Conservation (phyloP, 2,797 vertebrate species). For the Siniperca obscura region DNA sequence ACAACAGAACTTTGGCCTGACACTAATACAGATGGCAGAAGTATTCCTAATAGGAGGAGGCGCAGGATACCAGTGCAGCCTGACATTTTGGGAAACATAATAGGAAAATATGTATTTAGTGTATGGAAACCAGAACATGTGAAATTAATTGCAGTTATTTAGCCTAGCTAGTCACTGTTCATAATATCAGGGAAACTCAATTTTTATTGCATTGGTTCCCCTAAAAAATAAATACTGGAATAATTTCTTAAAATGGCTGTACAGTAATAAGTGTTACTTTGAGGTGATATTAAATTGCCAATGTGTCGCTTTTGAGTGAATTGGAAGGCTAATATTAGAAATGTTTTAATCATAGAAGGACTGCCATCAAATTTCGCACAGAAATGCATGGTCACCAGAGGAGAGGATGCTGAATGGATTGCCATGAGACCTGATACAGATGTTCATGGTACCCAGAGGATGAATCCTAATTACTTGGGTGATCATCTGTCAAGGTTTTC, state of each 20-base stretch:
- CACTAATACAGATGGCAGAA: slow-evolving; percentile 61
- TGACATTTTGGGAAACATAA: slow-evolving; percentile 37
- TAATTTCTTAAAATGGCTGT: not conserved
- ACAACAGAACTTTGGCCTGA: slow-evolving; percentile 10
- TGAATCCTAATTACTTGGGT: not conserved
- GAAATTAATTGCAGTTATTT: not conserved
- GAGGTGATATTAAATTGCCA: not conserved
- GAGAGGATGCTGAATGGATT: not conserved
- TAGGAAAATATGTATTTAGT: slow-evolving; percentile 14
- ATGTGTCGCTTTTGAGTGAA: not conserved
- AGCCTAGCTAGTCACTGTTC: not conserved
- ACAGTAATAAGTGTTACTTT: not conserved
- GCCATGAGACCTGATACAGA: not conserved
- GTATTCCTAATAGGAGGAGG: slow-evolving; percentile 72
- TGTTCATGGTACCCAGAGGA: not conserved
- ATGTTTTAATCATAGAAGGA: not conserved
- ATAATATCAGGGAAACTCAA: not conserved
- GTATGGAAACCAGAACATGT: not conserved
- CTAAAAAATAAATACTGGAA: not conserved
- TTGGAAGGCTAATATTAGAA: not conserved
- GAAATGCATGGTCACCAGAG: not conserved
- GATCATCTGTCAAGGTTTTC: not conserved
- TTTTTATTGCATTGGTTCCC: not conserved
- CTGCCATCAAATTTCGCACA: not conserved
- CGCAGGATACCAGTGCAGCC: slow-evolving; percentile 58